Evolutionary conservation across 2,113 vertebrate species (phyloP).

Genomic region (Myotis yumanensis): DNA sequence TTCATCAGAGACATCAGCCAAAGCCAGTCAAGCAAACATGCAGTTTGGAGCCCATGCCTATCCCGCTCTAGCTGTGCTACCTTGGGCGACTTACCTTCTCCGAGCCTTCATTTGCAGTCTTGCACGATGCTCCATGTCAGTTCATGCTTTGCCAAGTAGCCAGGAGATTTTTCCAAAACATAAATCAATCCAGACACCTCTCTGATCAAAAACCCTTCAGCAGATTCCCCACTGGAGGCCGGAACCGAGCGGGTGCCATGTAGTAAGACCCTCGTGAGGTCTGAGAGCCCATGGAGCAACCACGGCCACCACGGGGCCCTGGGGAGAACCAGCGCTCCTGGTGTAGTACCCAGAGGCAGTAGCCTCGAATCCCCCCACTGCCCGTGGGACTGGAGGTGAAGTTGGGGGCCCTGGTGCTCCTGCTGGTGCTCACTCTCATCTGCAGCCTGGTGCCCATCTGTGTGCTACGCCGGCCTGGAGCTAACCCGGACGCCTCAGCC

Average conservation of each 20-base stretch:
- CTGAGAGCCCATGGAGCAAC: constrained; percentile 19
- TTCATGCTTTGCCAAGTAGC: neutral
- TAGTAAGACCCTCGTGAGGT: neutral
- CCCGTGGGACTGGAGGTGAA: constrained; percentile 84
- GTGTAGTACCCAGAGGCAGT: constrained; percentile 78
- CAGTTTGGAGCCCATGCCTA: neutral
- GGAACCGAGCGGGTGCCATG: too few relatives aligned
- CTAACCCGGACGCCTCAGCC: constrained; percentile 78
- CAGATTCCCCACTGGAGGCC: too few relatives aligned
- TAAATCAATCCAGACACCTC: neutral
- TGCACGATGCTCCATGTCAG: neutral
- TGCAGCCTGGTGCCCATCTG: constrained; percentile 86
- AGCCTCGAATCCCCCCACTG: neutral
- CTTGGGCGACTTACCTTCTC: neutral
- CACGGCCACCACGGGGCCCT: constrained; percentile 47
- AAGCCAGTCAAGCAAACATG: neutral
- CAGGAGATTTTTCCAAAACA: neutral
- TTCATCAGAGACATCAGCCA: neutral
- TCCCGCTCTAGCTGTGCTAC: neutral
- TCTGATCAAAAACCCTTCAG: neutral
- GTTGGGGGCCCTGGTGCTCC: constrained; percentile 83
- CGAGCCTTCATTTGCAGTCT: neutral
- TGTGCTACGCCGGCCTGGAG: constrained; percentile 77
- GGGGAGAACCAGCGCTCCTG: constrained; percentile 61
- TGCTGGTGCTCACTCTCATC: constrained; percentile 85